Percentiles rank a stretch among this genome's conserved stretches.
Conservation (phyloP, 2,113 vertebrate genomes). For the Seriola dumerili region DNA sequence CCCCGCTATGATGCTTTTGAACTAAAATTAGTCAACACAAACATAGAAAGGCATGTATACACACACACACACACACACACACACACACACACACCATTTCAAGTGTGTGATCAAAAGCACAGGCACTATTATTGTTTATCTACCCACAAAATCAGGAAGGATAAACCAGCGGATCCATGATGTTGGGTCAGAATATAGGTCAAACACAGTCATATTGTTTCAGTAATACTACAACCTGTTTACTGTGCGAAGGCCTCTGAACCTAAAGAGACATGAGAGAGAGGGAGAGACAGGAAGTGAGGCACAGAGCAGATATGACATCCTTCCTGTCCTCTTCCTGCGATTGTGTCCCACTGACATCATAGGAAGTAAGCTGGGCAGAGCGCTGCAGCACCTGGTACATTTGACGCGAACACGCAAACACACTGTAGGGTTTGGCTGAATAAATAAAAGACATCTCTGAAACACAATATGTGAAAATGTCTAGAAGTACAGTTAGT, state of each 20-base stretch:
- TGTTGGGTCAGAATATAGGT: conserved; percentile 29
- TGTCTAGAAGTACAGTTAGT: neutral
- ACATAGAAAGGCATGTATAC: neutral
- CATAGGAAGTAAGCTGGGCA: conserved; percentile 65
- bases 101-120: conserved; percentile 27
- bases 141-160: conserved; percentile 43
- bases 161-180: conserved; percentile 25
- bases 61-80: conserved; percentile 5
- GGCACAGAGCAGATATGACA: conserved; percentile 70
- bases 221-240: conserved; percentile 31
- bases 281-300: conserved; percentile 65
- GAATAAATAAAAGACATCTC: conserved; percentile 15
- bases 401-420: conserved; percentile 9
- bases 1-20: neutral
- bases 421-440: neutral
- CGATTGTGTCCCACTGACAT: conserved; percentile 78
- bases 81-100: neutral
- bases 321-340: conserved; percentile 81
- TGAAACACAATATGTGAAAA: neutral
- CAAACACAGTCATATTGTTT: conserved; percentile 47
- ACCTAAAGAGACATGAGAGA: conserved; percentile 61
- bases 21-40: conserved; percentile 4
- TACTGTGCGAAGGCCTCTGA: conserved; percentile 41
- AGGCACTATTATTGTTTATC: conserved; percentile 34
- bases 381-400: conserved; percentile 61